phyloP scores from a whole-genome alignment of 1,140 invertebrate species.

The Pseudomyrmex sp. region DNA sequence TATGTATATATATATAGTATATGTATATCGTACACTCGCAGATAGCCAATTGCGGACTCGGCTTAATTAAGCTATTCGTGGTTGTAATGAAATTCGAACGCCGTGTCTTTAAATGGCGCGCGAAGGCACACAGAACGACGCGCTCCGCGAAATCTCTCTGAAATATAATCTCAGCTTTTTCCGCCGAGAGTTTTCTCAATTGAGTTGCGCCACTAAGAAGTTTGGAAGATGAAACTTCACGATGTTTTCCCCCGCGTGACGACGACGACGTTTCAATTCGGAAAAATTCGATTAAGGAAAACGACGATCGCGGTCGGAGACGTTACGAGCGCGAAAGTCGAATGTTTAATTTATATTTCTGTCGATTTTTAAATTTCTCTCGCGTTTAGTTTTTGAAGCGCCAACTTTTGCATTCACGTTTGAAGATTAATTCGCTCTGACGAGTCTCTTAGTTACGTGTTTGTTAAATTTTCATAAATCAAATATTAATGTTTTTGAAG shows the following conservation, averaged over 20 bases:
- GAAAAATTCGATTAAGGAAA: not conserved
- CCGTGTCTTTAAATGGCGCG: not conserved
- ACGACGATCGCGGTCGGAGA: not conserved
- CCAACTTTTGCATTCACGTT: not conserved
- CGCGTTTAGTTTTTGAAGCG: not conserved
- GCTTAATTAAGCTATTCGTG: slow-evolving; percentile 69
- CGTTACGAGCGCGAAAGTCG: not conserved
- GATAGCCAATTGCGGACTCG: slow-evolving; percentile 65
- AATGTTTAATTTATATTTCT: not conserved
- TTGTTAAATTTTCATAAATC: not conserved
- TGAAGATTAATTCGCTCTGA: not conserved
- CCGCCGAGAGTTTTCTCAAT: too few relatives aligned
- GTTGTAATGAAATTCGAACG: slow-evolving; percentile 51
- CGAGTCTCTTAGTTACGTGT: not conserved
- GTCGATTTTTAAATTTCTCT: not conserved
- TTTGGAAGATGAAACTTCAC: not conserved
- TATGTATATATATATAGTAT: slow-evolving; percentile 25
- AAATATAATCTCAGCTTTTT: not conserved
- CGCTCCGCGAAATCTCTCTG: not conserved
- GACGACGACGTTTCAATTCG: not conserved
- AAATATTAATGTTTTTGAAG: not conserved
- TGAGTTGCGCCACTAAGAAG: too few relatives aligned
- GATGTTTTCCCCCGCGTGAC: not conserved
- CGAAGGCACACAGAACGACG: not conserved
- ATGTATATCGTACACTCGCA: slow-evolving; percentile 53